Evolutionary conservation across 2,888 invertebrate species (phyloP).

Genomic region (Stenodema calcarata): DNA sequence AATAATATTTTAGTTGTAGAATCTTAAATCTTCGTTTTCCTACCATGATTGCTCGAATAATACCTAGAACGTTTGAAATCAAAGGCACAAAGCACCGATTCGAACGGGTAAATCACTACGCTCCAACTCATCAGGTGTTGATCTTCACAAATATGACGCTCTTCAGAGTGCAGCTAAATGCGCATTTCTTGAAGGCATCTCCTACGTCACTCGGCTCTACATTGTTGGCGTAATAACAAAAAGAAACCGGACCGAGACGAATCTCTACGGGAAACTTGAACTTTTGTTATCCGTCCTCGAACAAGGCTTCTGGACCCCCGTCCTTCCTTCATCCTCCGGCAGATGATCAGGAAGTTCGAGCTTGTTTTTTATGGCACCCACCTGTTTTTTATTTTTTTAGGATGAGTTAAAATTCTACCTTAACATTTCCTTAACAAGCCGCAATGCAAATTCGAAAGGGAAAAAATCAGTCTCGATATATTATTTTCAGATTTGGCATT

Average conservation of each 20-base stretch:
- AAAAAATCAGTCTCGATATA: background rate
- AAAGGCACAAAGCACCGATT: too few relatives aligned
- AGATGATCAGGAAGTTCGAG: background rate
- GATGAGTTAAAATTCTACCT: background rate
- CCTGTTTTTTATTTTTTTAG: background rate
- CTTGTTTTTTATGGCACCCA: background rate
- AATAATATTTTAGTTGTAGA: too few relatives aligned
- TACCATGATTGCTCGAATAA: too few relatives aligned
- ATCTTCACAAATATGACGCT: too few relatives aligned
- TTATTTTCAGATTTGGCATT: background rate
- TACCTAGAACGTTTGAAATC: too few relatives aligned
- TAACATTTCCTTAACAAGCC: background rate
- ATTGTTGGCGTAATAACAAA: background rate
- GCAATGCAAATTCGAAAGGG: background rate
- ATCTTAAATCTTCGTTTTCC: too few relatives aligned
- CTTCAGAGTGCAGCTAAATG: too few relatives aligned
- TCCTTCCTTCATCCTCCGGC: background rate
- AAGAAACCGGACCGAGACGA: background rate
- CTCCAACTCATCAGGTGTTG: too few relatives aligned
- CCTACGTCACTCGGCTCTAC: background rate
- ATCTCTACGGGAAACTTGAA: background rate
- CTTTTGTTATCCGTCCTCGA: conserved; percentile 7
- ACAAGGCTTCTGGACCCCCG: background rate
- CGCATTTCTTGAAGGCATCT: background rate
- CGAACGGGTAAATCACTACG: too few relatives aligned